These are phyloP conservation scores for Sebastes hubbsi DNA, from an alignment of 2,797 vertebrate genomes.

Conservation along the genomic window DNA sequence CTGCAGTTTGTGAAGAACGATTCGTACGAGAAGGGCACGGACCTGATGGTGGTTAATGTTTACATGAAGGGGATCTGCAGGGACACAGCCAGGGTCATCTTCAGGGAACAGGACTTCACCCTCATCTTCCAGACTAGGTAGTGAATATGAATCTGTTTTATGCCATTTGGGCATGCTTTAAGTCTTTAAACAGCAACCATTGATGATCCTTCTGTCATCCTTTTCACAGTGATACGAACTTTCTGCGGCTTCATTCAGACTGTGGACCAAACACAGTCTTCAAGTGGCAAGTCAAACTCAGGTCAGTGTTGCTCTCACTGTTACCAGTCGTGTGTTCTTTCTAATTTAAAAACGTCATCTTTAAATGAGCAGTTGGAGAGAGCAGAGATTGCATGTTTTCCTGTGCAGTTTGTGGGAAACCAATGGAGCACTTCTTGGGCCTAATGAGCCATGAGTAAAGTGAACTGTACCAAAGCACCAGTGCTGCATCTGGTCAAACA, in stretches of 20 bases:
- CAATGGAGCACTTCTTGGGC: no score
- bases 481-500: not conserved
- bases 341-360: not conserved
- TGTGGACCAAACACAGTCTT: constrained; percentile 93
- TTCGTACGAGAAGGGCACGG: constrained; percentile 96
- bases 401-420: not conserved
- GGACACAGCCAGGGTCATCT: constrained; percentile 90
- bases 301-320: constrained; percentile 83
- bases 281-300: constrained; percentile 99
- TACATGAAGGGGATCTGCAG: constrained; percentile 94
- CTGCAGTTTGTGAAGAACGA: constrained; percentile 92
- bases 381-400: not conserved
- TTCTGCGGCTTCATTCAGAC: constrained; percentile 91
- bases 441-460: no score
- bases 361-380: not conserved
- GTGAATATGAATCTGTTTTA: not conserved
- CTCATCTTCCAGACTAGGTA: constrained; percentile 97
- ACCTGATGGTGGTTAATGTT: constrained; percentile 97
- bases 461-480: not conserved
- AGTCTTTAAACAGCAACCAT: not conserved
- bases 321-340: not conserved
- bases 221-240: constrained; percentile 87
- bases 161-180: not conserved
- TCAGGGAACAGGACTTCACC: constrained; percentile 97
- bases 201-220: not conserved